Percentiles rank a stretch among this genome's conserved stretches.
These are phyloP conservation scores for Nothocercus nigrocapillus DNA, from an alignment of 2,113 vertebrate genomes.

Conservation along the genomic window DNA sequence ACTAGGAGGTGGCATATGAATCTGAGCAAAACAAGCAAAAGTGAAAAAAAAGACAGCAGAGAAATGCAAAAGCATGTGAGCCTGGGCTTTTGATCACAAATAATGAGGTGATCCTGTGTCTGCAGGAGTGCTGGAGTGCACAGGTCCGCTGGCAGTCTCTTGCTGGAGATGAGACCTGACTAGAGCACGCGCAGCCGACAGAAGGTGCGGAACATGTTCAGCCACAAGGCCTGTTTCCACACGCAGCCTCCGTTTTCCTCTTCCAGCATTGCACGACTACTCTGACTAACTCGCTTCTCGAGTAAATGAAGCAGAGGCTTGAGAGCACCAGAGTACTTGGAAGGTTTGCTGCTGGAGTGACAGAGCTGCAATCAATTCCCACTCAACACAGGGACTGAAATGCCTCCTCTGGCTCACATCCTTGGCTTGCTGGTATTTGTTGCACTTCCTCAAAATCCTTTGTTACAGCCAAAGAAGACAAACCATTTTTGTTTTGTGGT, in stretches of 20 bases:
- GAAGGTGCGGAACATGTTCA: not conserved
- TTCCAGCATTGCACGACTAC: not conserved
- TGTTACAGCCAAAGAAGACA: not conserved
- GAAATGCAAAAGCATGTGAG: not conserved
- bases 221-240: not conserved
- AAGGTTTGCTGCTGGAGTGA: not conserved
- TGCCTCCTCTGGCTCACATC: not conserved
- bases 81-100: not conserved
- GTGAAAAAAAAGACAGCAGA: not conserved
- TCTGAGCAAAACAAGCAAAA: not conserved
- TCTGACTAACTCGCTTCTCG: not conserved
- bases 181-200: not conserved
- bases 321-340: not conserved
- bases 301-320: not conserved
- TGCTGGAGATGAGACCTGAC: rapidly evolving
- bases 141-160: not conserved
- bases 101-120: not conserved
- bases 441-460: not conserved
- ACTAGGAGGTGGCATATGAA: not conserved
- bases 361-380: not conserved
- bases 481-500: not conserved
- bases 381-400: not conserved
- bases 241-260: not conserved
- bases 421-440: not conserved
- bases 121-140: not conserved